These are phyloP conservation scores for Astatoreochromis straeleni DNA, from an alignment of 2,113 vertebrate genomes.

Conservation along the genomic window DNA sequence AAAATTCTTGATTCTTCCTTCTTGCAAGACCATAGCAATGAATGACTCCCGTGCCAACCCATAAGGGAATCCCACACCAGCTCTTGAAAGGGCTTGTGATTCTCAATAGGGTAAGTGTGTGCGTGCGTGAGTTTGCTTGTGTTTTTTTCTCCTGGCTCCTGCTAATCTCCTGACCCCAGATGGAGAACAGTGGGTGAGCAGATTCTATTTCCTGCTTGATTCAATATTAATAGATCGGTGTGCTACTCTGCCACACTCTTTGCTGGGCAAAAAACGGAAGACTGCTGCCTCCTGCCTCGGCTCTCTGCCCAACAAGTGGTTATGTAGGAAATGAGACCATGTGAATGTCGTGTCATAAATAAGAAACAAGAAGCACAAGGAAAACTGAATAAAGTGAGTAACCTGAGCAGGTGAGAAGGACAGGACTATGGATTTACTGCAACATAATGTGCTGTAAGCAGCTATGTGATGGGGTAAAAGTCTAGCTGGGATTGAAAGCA, in stretches of 20 bases:
- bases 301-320: constrained; percentile 12
- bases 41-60: not conserved
- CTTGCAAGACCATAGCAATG: not conserved
- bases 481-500: not conserved
- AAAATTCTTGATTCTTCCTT: not conserved
- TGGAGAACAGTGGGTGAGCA: constrained; percentile 31
- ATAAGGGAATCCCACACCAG: not conserved
- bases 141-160: not conserved
- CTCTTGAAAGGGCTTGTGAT: not conserved
- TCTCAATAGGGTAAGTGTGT: not conserved
- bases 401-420: constrained; percentile 17
- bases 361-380: not conserved
- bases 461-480: not conserved
- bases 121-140: not conserved
- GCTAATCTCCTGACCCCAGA: constrained; percentile 33
- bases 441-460: not conserved
- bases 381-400: constrained; percentile 34
- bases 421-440: constrained; percentile 16
- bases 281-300: not conserved
- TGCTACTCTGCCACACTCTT: constrained; percentile 12
- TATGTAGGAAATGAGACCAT: not conserved
- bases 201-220: constrained; percentile 60
- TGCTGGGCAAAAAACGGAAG: not conserved
- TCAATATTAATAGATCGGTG: constrained; percentile 58
- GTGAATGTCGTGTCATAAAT: not conserved